Evolutionary conservation across 2,797 vertebrate genomes (phyloP).

Genomic region (Xenops minutus): DNA sequence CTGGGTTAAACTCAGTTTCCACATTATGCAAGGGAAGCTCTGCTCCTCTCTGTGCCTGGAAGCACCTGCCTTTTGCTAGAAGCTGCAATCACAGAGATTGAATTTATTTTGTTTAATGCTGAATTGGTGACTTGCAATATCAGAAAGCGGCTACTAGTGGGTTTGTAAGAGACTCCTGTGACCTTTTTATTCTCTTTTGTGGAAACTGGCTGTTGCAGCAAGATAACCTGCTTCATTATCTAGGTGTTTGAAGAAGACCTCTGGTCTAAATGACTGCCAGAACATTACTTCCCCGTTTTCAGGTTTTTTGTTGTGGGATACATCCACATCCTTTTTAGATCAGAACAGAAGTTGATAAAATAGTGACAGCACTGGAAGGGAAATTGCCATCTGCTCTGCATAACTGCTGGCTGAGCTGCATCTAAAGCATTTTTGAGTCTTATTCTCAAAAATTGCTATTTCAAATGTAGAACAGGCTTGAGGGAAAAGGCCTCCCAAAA

Average conservation of each 20-base stretch:
- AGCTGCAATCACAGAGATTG: background rate
- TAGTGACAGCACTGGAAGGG: slow-evolving; percentile 9
- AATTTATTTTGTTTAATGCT: background rate
- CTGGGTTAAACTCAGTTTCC: background rate
- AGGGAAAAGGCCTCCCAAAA: background rate
- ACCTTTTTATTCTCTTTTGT: background rate
- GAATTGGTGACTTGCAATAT: background rate
- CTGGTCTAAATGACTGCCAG: background rate
- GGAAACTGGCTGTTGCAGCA: background rate
- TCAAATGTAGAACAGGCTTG: background rate
- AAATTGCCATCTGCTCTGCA: slow-evolving; percentile 34
- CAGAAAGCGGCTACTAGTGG: background rate
- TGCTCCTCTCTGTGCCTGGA: background rate
- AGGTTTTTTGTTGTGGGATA: background rate
- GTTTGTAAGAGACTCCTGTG: background rate
- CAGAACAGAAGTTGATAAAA: slow-evolving; percentile 40
- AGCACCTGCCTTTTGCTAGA: background rate
- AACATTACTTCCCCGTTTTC: background rate
- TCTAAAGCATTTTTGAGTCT: background rate
- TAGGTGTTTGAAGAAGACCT: background rate
- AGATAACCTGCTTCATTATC: background rate
- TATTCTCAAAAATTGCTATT: background rate
- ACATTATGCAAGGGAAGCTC: background rate
- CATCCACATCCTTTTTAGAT: background rate
- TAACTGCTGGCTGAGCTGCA: slow-evolving; percentile 17